phyloP scores from a whole-genome alignment of 2,113 vertebrate species.

The Macaca fascicularis region DNA sequence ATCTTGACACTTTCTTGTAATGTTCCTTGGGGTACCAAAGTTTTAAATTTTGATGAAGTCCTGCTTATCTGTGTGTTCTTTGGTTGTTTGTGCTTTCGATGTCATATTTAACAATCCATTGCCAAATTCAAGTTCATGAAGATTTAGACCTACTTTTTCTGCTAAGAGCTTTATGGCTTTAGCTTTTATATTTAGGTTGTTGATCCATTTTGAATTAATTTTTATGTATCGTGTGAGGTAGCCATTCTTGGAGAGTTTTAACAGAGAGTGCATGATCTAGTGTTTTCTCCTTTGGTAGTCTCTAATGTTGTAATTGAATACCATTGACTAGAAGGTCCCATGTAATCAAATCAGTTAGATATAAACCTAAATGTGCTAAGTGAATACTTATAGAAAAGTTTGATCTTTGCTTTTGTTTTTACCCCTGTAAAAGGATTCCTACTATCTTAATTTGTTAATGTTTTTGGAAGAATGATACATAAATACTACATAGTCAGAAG shows the following conservation, averaged over 20 bases:
- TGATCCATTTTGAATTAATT: neutral
- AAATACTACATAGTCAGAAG: neutral
- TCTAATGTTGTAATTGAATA: fast-evolving
- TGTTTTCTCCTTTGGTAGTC: neutral
- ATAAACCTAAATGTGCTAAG: neutral
- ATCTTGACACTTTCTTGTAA: neutral
- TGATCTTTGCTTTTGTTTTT: neutral
- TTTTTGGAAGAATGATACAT: neutral
- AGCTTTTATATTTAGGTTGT: neutral
- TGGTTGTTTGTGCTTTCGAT: neutral
- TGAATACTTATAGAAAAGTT: neutral
- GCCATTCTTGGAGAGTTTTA: neutral
- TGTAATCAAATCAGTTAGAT: neutral
- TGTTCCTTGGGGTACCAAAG: neutral
- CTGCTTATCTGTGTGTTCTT: neutral
- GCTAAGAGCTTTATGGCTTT: neutral
- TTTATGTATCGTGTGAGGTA: neutral
- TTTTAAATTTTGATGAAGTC: neutral
- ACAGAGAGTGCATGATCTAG: fast-evolving
- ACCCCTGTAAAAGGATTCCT: neutral
- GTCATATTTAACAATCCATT: neutral
- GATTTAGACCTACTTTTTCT: neutral
- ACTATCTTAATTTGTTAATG: neutral
- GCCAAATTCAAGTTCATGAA: neutral
- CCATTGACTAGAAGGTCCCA: neutral